Evolutionary conservation across 2,797 vertebrate genomes (phyloP).

Genomic region (Betta splendens): DNA sequence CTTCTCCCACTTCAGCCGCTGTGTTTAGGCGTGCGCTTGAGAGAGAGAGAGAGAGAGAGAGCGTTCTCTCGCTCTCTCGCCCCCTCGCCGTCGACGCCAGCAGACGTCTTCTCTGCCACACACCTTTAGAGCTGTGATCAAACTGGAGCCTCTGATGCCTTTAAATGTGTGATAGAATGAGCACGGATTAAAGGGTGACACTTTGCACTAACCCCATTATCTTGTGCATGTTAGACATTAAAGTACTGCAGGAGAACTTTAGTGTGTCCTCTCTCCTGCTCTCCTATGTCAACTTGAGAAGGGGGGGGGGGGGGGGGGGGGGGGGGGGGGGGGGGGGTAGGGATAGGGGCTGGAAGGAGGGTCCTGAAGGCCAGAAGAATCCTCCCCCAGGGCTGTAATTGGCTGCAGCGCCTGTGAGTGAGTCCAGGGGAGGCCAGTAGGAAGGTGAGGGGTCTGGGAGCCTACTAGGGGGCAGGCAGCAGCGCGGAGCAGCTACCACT

Average conservation of each 20-base stretch:
- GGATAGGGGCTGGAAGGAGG: constrained; percentile 71
- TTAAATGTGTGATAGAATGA: constrained; percentile 9
- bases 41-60: neutral
- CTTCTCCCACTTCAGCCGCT: constrained; percentile 20
- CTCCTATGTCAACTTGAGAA: constrained; percentile 51
- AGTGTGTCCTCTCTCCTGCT: constrained; percentile 28
- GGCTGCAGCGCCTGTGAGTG: constrained; percentile 69
- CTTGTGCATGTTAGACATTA: constrained; percentile 18
- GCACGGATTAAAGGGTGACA: constrained; percentile 16
- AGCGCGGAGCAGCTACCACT: constrained; percentile 67
- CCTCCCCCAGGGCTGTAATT: constrained; percentile 74
- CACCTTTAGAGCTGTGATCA: constrained; percentile 43
- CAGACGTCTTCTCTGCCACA: constrained; percentile 10
- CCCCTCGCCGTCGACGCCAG: constrained; percentile 31
- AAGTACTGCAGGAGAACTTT: constrained; percentile 34
- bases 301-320: constrained; percentile 71
- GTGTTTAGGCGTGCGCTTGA: constrained; percentile 22
- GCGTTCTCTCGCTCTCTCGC: too few species aligned
- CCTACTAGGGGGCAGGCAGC: constrained; percentile 77
- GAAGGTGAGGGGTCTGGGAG: constrained; percentile 74
- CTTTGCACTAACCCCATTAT: constrained; percentile 16
- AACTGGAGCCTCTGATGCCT: constrained; percentile 22
- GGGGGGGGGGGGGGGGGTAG: constrained; percentile 69
- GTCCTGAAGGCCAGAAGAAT: constrained; percentile 50
- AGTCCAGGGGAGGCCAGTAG: constrained; percentile 77